A percentile compares a stretch with the other conserved stretches of the same genome.
Evolutionary conservation across 1,140 invertebrate genomes (phyloP).

Genomic region (Cotesia chilonis): DNA sequence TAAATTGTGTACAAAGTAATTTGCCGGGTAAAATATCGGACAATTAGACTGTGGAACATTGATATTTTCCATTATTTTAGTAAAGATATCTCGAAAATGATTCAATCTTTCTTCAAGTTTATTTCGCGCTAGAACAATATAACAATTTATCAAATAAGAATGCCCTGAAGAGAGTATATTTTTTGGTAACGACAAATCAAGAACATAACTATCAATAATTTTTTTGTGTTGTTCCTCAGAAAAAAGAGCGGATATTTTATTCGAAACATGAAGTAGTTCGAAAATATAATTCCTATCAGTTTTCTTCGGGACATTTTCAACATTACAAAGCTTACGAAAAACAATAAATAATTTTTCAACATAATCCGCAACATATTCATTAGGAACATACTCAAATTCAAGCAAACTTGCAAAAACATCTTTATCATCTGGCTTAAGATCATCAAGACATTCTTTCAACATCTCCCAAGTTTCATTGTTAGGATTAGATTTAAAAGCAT

Average conservation of each 20-base stretch:
- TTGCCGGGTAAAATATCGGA: background rate
- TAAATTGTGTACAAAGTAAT: background rate
- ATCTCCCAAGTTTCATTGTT: slow-evolving; percentile 40
- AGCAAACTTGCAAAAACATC: slow-evolving; percentile 28
- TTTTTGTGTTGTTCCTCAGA: background rate
- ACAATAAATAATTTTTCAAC: slow-evolving; percentile 1
- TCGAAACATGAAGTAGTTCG: background rate
- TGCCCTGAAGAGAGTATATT: background rate
- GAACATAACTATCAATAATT: background rate
- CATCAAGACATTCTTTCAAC: slow-evolving; percentile 36
- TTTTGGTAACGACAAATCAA: background rate
- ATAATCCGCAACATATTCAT: slow-evolving; percentile 46
- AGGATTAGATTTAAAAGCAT: slow-evolving; percentile 43
- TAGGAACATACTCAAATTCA: slow-evolving; percentile 28
- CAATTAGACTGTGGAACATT: background rate
- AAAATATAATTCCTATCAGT: background rate
- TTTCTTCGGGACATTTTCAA: background rate
- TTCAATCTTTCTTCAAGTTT: background rate
- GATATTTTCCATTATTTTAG: background rate
- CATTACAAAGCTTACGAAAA: background rate
- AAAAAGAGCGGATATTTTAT: background rate
- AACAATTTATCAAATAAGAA: background rate
- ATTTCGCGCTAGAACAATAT: background rate
- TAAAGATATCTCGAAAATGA: background rate
- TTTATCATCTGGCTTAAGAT: slow-evolving; percentile 37